Base-by-base conservation (phyloP, 2,797 vertebrate genomes). In the Pseudotriccus pelzelni region DNA sequence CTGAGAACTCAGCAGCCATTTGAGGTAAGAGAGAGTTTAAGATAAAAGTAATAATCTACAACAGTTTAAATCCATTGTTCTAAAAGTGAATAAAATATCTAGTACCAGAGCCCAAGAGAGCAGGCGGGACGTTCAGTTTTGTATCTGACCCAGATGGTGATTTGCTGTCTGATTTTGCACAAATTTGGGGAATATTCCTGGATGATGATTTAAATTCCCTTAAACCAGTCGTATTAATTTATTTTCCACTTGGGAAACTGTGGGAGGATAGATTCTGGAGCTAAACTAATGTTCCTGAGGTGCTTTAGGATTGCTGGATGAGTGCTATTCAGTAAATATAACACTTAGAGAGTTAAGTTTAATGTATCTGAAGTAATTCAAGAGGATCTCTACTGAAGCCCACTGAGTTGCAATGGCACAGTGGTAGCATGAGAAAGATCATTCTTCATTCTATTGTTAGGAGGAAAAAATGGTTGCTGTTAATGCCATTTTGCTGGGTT, bases 41-140 rank as follows among this genome's bases (percentile, higher is more conserved):
- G 72, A 75, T 75, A 78, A 93, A 89, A 87, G 30, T 77, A 92
- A 94, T 87, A 75, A 95, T 85, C 60, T 89, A 2, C 50, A 82
- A 74, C 60, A 32, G 15, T 77, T 80, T 84, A 83, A 95, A 93
- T 53, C 21, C 32, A 17, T 85, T 94, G 28, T 83, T 85, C n/a
- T 58, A 69, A 74, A 72, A 10, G 13, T 74, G 46, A 34, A 68
- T 55, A 47, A 80, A 92, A 64, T 62, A 17, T 59, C n/a, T 50
- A 59, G 16, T 55, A 59, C 14, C 19, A 68, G 28, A 89, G 19
- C 37, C 32, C 72, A 67, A 68, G 53, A 80, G 37, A 77, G 27
- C 11, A 62, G 15, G 27, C 72, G 32, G 25, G 36, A 68, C 30
- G 50, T 69, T 87, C 2, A 0, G 9, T 46, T 87, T 59, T 80